These are phyloP conservation scores for Psettodes erumei DNA, from an alignment of 2,113 vertebrate genomes.

Conservation along the genomic window DNA sequence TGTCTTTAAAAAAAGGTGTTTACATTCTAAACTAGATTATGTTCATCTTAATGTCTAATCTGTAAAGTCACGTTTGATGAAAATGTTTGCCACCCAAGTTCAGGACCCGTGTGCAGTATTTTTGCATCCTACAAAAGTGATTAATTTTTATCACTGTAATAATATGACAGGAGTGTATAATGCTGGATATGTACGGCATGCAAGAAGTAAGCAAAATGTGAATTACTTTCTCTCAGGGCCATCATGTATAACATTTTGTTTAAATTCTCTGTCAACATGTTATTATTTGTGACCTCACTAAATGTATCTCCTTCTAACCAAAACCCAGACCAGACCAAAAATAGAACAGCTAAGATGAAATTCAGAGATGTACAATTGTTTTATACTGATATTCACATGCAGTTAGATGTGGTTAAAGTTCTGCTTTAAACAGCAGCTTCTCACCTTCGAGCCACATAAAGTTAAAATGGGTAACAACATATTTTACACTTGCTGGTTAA, in stretches of 20 bases:
- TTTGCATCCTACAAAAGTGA: neutral
- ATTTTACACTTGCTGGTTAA: neutral
- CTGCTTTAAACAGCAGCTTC: neutral
- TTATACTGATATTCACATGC: neutral
- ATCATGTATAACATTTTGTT: neutral
- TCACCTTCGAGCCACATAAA: neutral
- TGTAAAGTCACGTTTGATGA: neutral
- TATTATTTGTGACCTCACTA: neutral
- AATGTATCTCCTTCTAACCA: neutral
- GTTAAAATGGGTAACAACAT: neutral
- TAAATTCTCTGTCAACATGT: neutral
- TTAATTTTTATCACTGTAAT: neutral
- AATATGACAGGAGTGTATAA: neutral
- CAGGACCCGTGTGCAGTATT: neutral
- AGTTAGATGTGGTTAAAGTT: neutral
- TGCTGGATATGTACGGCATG: neutral
- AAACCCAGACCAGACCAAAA: neutral
- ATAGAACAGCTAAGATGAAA: neutral
- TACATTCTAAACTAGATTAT: neutral
- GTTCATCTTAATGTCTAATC: neutral
- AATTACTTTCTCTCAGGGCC: neutral
- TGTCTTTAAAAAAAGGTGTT: neutral
- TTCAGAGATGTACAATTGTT: neutral
- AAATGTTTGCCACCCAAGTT: neutral
- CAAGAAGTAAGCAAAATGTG: neutral